Evolutionary conservation across 1,140 invertebrate genomes (phyloP), one percentile per base, ranked within the genome.

Genomic region (Pseudomyrmex cubaensis): DNA sequence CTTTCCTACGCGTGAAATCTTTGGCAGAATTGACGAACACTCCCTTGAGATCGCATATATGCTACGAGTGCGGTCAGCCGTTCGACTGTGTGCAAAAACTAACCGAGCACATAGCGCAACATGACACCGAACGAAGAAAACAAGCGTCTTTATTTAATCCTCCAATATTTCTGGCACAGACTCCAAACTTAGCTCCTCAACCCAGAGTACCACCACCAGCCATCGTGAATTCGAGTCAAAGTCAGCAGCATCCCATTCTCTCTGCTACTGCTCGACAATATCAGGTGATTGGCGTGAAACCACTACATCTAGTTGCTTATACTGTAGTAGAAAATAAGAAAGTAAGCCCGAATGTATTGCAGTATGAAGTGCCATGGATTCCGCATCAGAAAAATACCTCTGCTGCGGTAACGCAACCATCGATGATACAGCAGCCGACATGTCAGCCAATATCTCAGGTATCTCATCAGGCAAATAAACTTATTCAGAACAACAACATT

Each of bases 1-100:
- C 46, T 2, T 86, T 90, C 20, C 48, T 91, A 48, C 83, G 90
- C 0, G 90, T 91, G 0, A 91, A 89, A 25, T 84, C 80, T 56
- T 67, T 91, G 2, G 82, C 83, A 3, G 90, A 91, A 2, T 57
- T 91, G 1, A 83, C 54, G 15, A 80, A 50, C 1, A 3, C 3
- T 46, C 52, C 10, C 12, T 1, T 20, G 75, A 22, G 10, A 7
- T 44, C 46, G 1, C 17, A 64, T 15, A 10, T 59, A 1, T 87
- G 85, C 10, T 0, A 54, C 0, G 0, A 2, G 4, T 88, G 85
- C 13, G 25, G 25, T 12, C 25, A 20, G 22, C 15, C 35, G 4
- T 84, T 86, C 25, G 77, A 88, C 2, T 64, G 17, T 13, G 1
- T 2, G 17, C 46, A 59, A 0, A 56, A 64, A 7, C 59, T 78